A percentile compares a stretch with the other conserved stretches of the same genome.
These are phyloP conservation scores for Colinus virginianus DNA, from an alignment of 2,113 vertebrate genomes.

Conservation along the genomic window DNA sequence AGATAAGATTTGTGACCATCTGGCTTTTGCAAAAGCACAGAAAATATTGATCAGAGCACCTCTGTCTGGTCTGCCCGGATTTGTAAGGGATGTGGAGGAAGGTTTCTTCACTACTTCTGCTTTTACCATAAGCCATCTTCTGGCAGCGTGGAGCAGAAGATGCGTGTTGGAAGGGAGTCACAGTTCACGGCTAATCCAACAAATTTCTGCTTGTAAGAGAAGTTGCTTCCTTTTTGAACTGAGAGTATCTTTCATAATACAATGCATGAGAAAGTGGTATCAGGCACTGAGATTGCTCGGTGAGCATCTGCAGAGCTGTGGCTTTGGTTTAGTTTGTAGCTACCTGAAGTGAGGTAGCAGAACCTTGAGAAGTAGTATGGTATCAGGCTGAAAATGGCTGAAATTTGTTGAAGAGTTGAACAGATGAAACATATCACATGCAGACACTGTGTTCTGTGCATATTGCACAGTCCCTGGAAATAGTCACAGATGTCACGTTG, in stretches of 20 bases:
- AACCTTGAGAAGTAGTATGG: slow-evolving; percentile 35
- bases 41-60: neutral
- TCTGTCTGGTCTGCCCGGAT: neutral
- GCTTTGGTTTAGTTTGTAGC: slow-evolving; percentile 55
- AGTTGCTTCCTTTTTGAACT: slow-evolving; percentile 25
- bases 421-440: neutral
- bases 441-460: neutral
- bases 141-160: neutral
- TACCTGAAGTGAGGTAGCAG: neutral
- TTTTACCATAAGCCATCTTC: neutral
- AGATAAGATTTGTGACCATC: neutral
- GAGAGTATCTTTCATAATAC: slow-evolving; percentile 27
- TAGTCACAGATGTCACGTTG: neutral
- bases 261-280: neutral
- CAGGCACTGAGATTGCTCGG: slow-evolving; percentile 29
- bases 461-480: neutral
- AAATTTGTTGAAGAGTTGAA: slow-evolving; percentile 5
- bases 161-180: neutral
- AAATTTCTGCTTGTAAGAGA: neutral
- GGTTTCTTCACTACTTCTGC: neutral
- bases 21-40: neutral
- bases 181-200: neutral
- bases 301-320: slow-evolving; percentile 35
- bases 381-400: neutral
- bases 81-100: neutral